These are phyloP conservation scores for Montipora capitata DNA, from an alignment of 92 coral and sea anemone species.

Conservation along the genomic window DNA sequence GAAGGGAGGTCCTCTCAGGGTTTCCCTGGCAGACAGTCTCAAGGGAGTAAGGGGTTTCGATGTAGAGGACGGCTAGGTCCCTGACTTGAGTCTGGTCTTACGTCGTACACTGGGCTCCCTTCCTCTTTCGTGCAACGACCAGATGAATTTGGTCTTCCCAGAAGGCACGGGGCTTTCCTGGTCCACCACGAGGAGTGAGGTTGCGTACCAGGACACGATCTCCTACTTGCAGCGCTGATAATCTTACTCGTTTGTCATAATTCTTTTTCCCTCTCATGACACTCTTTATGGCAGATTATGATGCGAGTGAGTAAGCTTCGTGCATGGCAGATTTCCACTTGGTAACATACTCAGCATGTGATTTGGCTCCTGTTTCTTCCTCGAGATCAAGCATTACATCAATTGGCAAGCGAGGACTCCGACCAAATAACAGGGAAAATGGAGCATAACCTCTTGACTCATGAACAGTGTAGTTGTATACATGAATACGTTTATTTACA, in stretches of 20 bases:
- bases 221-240: constrained; percentile 54
- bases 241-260: constrained; percentile 48
- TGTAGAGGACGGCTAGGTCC: constrained; percentile 57
- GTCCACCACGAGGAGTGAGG: constrained; percentile 65
- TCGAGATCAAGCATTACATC: constrained; percentile 39
- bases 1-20: constrained; percentile 12
- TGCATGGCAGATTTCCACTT: constrained; percentile 55
- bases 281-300: constrained; percentile 21
- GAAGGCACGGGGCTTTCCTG: no score
- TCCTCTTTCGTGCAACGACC: constrained; percentile 39
- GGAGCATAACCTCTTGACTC: constrained; percentile 62
- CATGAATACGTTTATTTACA: constrained; percentile 64
- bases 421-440: constrained; percentile 56
- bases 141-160: constrained; percentile 47
- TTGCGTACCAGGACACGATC: constrained; percentile 59
- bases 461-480: constrained; percentile 40
- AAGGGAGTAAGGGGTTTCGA: constrained; percentile 60
- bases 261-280: constrained; percentile 41
- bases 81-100: no score
- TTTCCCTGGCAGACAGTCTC: constrained; percentile 50
- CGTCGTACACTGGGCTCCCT: constrained; percentile 49
- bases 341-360: constrained; percentile 56
- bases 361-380: constrained; percentile 28
- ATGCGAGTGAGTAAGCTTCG: constrained; percentile 57
- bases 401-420: constrained; percentile 54